Evolutionary conservation across 2,113 vertebrate genomes (phyloP).

Genomic region (Strigops habroptila): DNA sequence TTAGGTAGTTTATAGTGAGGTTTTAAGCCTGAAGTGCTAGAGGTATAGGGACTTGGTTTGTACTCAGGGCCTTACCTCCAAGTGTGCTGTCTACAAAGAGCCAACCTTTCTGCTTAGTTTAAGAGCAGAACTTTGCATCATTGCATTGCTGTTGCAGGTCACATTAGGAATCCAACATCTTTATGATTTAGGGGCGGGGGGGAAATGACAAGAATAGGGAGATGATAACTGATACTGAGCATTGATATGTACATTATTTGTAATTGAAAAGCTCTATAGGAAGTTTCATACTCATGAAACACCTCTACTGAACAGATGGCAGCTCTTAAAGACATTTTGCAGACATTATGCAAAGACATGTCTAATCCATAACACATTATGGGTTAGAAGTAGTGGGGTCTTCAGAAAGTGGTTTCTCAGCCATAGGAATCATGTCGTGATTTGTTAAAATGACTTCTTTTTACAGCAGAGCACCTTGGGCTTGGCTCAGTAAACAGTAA

Average conservation of each 20-base stretch:
- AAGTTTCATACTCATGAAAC: background rate
- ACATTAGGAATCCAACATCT: background rate
- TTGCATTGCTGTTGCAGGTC: background rate
- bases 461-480: background rate
- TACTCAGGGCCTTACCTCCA: background rate
- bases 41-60: background rate
- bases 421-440: rapidly evolving
- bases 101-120: background rate
- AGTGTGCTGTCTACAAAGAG: background rate
- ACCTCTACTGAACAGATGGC: background rate
- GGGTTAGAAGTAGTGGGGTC: background rate
- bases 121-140: background rate
- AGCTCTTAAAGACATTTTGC: background rate
- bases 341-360: too few species aligned
- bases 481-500: background rate
- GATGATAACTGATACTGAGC: background rate
- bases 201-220: background rate
- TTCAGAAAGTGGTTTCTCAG: background rate
- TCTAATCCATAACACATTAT: too few species aligned
- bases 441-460: background rate
- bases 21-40: background rate
- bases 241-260: background rate
- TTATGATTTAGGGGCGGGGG: background rate
- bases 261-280: background rate
- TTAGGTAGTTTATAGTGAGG: background rate